phyloP scores from a whole-genome alignment of 2,113 vertebrate genomes.

The Bos javanicus region DNA sequence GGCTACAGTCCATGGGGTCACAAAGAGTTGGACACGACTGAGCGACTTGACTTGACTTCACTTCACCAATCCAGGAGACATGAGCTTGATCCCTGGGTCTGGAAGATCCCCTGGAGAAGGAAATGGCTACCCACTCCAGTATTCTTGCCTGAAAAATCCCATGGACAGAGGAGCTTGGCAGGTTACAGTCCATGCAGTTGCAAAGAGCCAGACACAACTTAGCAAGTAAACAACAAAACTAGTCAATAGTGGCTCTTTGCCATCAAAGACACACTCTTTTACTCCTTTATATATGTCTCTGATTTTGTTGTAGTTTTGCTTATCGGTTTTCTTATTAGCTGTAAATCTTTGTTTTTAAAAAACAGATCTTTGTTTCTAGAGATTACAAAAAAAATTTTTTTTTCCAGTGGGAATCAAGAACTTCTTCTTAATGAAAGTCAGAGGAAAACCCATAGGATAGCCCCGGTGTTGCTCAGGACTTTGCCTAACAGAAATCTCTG shows the following conservation, averaged over 20 bases:
- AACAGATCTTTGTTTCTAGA: background rate
- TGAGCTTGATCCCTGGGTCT: background rate
- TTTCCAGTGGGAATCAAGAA: background rate
- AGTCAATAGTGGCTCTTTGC: background rate
- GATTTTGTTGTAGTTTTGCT: background rate
- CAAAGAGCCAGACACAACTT: background rate
- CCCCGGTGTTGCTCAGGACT: background rate
- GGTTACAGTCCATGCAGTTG: background rate
- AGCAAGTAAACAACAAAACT: background rate
- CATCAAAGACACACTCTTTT: background rate
- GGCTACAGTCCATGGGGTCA: too few species aligned
- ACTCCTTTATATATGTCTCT: background rate
- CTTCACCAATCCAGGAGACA: background rate
- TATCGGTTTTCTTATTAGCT: background rate
- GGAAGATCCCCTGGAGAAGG: background rate
- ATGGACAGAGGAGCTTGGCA: background rate
- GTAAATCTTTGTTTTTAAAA: background rate
- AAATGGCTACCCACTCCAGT: background rate
- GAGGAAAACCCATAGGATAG: background rate
- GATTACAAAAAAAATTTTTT: background rate
- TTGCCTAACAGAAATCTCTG: background rate
- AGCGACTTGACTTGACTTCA: too few species aligned
- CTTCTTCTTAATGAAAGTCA: background rate
- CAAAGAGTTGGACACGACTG: too few species aligned
- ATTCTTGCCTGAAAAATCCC: background rate